Conservation (phyloP, 2,113 vertebrate genomes). For the Ceyx cyanopectus region DNA sequence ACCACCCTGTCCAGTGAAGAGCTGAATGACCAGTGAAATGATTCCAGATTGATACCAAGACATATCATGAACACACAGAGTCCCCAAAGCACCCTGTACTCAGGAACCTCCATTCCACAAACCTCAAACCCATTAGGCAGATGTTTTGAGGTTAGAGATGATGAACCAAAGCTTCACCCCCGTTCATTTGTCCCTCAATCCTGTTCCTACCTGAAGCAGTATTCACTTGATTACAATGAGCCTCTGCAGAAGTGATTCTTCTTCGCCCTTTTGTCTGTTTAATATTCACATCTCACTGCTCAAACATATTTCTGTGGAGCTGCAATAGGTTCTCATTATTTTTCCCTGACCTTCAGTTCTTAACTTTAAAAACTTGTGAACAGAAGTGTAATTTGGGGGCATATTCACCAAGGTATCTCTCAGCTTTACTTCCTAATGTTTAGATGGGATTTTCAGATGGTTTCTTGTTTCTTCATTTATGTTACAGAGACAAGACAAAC, state of each 20-base stretch:
- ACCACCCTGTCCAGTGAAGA: background rate
- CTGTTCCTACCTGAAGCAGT: background rate
- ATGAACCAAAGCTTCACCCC: background rate
- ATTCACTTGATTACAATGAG: background rate
- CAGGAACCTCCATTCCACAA: background rate
- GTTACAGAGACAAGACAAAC: background rate
- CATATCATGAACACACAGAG: background rate
- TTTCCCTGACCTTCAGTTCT: background rate
- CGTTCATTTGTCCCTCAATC: accelerated
- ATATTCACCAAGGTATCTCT: background rate
- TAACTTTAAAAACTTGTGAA: background rate
- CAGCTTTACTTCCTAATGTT: background rate
- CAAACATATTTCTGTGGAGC: background rate
- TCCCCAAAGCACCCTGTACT: background rate
- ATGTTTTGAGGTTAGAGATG: background rate
- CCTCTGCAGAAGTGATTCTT: background rate
- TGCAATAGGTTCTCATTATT: background rate
- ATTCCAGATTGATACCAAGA: background rate
- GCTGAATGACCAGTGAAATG: background rate
- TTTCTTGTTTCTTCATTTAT: background rate
- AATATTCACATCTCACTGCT: background rate
- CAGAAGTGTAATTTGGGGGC: background rate
- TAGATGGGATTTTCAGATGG: background rate
- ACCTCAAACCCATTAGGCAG: background rate
- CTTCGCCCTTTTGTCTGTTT: background rate